Base-by-base conservation (phyloP, 2,797 vertebrate genomes). In the Gastrophryne carolinensis region DNA sequence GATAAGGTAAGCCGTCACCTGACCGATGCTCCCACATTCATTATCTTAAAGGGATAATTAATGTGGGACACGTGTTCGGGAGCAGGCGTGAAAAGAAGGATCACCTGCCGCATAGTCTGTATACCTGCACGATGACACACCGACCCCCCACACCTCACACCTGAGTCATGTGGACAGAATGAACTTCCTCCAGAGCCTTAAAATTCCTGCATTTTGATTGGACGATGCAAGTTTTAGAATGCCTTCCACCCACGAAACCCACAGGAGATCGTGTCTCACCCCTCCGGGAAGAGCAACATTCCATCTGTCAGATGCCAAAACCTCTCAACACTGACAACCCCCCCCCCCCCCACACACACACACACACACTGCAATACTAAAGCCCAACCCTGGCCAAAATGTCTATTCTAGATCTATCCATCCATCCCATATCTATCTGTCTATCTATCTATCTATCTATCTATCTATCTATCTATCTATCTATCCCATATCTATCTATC, bases 101-200 rank as follows among this genome's bases (percentile, higher is more conserved):
- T 49, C 63, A 64, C 60, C 53, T 67, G n/a, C 41, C 9, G 29
- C 53, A 75, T 67, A 39, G 10, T n/a, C 50, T 15, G 29, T 75
- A 75, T 75, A 35, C 63, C 72, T 19, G 5, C 35, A 30, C 5
- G 15, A 9, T 75, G 72, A 75, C 53, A 34, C 32, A 8, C 37
- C 4, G 13, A 17, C 39, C 26, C 62, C 72, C 62, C 41, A 50
- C 63, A 19, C 3, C 5, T 50, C 39, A 75, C 44, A 75, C 63
- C 63, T 60, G 9, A 23, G 35, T 17, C 62, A 34, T 24, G 34
- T 5, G 17, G 7, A 44, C 37, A 47, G 21, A 39, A 61, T 57
- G 30, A 44, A 35, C 50, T 23, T 66, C 63, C 63, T 52, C 30
- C 23, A 29, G 32, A 19, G 13, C 47, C 21, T 35, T 35, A 52